Evolutionary conservation across 2,113 vertebrate genomes (phyloP).

Genomic region (Semicossyphus pulcher): DNA sequence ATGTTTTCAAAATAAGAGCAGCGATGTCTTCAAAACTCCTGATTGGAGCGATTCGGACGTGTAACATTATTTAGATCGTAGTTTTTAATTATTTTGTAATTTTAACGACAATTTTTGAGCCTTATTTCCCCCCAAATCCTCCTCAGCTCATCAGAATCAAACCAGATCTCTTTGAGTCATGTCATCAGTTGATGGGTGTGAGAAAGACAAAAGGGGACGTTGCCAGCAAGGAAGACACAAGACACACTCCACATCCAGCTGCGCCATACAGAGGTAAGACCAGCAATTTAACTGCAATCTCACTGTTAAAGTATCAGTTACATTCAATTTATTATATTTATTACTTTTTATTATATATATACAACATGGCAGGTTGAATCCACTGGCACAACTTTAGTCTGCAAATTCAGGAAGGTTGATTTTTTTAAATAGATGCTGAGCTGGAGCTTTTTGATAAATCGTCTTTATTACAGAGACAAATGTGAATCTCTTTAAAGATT

Average conservation of each 20-base stretch:
- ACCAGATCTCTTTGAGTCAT: conserved; percentile 61
- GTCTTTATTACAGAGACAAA: no score
- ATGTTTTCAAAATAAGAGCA: no score
- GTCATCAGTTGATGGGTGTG: conserved; percentile 65
- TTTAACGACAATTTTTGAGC: neutral
- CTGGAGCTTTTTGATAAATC: no score
- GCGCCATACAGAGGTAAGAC: conserved; percentile 64
- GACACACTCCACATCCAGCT: conserved; percentile 30
- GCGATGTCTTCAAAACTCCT: no score
- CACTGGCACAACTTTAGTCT: no score
- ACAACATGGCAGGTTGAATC: no score
- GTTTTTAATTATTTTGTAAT: neutral
- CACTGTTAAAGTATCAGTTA: neutral
- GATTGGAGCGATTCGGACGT: no score
- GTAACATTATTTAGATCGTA: no score
- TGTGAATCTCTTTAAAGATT: no score
- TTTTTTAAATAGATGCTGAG: no score
- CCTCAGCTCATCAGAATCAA: conserved; percentile 54
- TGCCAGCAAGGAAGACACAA: conserved; percentile 19
- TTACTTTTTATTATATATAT: neutral
- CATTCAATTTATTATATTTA: neutral
- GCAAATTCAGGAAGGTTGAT: no score
- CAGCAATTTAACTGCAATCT: neutral
- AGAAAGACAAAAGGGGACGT: conserved; percentile 66
- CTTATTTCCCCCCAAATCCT: conserved; percentile 23